Evolutionary conservation across 1,140 invertebrate genomes (phyloP).

Genomic region (Cydia strobilella): DNA sequence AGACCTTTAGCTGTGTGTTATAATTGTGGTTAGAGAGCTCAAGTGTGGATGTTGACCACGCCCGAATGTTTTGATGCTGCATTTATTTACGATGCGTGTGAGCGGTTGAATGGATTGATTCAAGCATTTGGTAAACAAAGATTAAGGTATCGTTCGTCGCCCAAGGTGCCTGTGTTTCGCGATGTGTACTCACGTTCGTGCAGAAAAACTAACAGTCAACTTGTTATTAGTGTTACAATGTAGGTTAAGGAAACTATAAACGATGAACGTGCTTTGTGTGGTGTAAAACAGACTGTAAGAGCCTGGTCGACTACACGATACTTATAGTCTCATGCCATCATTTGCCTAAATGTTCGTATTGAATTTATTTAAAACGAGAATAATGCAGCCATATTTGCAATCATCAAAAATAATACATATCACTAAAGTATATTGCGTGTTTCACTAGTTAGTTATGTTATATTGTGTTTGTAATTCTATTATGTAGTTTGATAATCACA

Average conservation of each 20-base stretch:
- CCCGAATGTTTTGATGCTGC: conserved; percentile 52
- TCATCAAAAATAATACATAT: too few relatives aligned
- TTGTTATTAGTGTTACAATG: neutral
- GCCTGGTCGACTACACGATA: too few relatives aligned
- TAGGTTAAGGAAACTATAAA: conserved; percentile 26
- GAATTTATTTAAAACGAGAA: too few relatives aligned
- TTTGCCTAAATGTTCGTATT: too few relatives aligned
- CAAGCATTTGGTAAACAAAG: conserved; percentile 35
- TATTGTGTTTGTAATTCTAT: too few relatives aligned
- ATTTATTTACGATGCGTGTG: conserved; percentile 20
- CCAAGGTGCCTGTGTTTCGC: conserved; percentile 34
- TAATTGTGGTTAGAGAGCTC: neutral
- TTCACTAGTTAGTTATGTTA: too few relatives aligned
- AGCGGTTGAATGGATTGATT: conserved; percentile 28
- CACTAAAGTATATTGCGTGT: too few relatives aligned
- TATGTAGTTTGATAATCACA: too few relatives aligned
- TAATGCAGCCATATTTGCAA: too few relatives aligned
- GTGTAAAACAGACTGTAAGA: neutral
- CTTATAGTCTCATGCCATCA: too few relatives aligned
- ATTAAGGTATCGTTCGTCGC: conserved; percentile 40
- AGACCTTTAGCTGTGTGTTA: neutral
- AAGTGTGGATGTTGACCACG: conserved; percentile 41
- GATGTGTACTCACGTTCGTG: neutral
- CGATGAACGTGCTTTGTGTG: conserved; percentile 19
- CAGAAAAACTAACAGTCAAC: conserved; percentile 2